Evolutionary conservation across 1,140 invertebrate genomes (phyloP).

Genomic region (Cyphomyrmex costatus): DNA sequence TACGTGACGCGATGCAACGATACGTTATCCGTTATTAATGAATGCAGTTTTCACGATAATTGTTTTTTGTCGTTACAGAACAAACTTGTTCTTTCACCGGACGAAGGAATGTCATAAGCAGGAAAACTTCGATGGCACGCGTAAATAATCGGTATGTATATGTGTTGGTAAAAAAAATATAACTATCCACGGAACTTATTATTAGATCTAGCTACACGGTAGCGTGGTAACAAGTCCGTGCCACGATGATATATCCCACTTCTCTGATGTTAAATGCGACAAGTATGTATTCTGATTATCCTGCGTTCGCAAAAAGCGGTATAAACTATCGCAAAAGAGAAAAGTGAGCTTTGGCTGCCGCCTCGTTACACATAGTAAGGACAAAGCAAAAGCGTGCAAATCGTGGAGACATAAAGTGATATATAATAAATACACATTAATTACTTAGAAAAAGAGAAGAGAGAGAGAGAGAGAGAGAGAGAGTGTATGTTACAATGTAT

Average conservation of each 20-base stretch:
- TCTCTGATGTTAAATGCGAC: slow-evolving; percentile 40
- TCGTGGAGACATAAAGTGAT: slow-evolving; percentile 3
- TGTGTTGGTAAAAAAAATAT: slow-evolving; percentile 14
- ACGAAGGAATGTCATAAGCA: slow-evolving; percentile 32
- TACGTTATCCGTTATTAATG: slow-evolving; percentile 76
- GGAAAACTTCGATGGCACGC: slow-evolving; percentile 36
- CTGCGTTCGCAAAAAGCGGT: slow-evolving; percentile 20
- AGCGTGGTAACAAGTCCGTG: slow-evolving; percentile 20
- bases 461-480: slow-evolving; percentile 9
- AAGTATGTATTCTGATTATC: slow-evolving; percentile 51
- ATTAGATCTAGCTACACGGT: slow-evolving; percentile 24
- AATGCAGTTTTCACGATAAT: slow-evolving; percentile 73
- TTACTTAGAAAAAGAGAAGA: slow-evolving; percentile 17
- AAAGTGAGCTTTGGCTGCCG: neutral
- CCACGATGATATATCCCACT: slow-evolving; percentile 45
- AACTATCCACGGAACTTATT: slow-evolving; percentile 59
- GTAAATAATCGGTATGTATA: slow-evolving; percentile 66
- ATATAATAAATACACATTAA: slow-evolving; percentile 30
- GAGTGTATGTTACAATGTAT: neutral
- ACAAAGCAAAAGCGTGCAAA: slow-evolving; percentile 29
- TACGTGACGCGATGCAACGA: slow-evolving; percentile 70
- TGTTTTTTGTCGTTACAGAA: slow-evolving; percentile 60
- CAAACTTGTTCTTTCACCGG: slow-evolving; percentile 32
- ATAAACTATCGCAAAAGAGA: slow-evolving; percentile 43
- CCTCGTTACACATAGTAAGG: slow-evolving; percentile 10